A percentile compares a stretch with the other conserved stretches of the same genome.
Conservation (phyloP, 30 jellyfish, hydroid and myxozoan genomes). For the Pseudorhiza aurosa region DNA sequence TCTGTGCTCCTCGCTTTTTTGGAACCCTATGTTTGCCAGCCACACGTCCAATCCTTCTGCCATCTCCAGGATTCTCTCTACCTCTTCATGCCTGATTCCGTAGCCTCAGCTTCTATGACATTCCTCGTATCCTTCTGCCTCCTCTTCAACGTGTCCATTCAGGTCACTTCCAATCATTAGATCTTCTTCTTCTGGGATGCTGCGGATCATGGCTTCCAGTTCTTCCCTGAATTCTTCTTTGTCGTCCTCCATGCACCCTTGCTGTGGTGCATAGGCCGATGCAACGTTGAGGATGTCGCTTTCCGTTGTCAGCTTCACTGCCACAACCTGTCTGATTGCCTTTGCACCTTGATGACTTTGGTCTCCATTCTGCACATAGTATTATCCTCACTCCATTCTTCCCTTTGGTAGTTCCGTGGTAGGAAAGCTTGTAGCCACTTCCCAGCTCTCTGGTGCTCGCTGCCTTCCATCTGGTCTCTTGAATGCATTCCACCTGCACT, state of each 20-base stretch:
- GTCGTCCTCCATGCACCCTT: too few species aligned
- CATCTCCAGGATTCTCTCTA: slow-evolving; percentile 21
- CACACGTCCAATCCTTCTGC: slow-evolving; percentile 27
- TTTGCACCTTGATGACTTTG: not conserved
- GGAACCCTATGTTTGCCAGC: slow-evolving; percentile 1
- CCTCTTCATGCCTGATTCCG: slow-evolving; percentile 32
- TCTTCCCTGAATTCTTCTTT: too few species aligned
- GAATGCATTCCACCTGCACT: not conserved
- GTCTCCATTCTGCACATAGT: not conserved
- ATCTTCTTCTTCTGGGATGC: not conserved
- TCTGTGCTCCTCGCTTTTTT: not conserved
- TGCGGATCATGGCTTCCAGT: too few species aligned
- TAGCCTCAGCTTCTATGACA: slow-evolving; percentile 21
- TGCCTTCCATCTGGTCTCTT: not conserved
- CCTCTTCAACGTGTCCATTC: slow-evolving; percentile 47
- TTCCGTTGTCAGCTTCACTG: not conserved
- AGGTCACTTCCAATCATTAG: slow-evolving; percentile 15
- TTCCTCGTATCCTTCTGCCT: not conserved
- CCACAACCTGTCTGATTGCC: not conserved
- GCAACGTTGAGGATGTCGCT: not conserved
- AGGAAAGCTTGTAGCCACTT: not conserved
- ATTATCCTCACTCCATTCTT: not conserved
- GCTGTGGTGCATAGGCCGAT: not conserved
- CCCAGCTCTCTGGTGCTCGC: not conserved
- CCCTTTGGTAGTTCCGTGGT: not conserved